A percentile compares a stretch with the other conserved stretches of the same genome.
phyloP scores from a whole-genome alignment of 2,888 invertebrate species.

The Plemyria rubiginata region DNA sequence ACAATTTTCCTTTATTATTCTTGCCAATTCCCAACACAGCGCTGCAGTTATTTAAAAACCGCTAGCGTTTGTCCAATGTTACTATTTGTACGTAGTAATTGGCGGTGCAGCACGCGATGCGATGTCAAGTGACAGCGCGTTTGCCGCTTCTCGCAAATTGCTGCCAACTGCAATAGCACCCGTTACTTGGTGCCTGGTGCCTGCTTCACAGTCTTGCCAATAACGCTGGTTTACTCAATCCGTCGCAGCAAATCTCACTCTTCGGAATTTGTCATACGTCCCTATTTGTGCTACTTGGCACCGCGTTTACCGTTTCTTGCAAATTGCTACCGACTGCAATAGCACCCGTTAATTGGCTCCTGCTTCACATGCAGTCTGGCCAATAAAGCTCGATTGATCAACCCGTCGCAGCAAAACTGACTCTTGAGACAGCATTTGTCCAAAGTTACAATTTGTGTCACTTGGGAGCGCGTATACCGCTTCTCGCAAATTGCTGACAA shows the following conservation, averaged over 20 bases:
- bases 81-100: slow-evolving; percentile 41
- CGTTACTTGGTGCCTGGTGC: slow-evolving; percentile 37
- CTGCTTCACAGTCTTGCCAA: slow-evolving; percentile 26
- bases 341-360: slow-evolving; percentile 36
- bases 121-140: slow-evolving; percentile 38
- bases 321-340: slow-evolving; percentile 43
- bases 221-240: background rate
- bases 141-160: slow-evolving; percentile 42
- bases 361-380: slow-evolving; percentile 27
- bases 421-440: no score
- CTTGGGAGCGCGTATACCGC: no score
- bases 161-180: slow-evolving; percentile 38
- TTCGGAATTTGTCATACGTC: no score
- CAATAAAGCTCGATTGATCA: background rate
- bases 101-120: slow-evolving; percentile 38
- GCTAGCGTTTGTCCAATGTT: slow-evolving; percentile 33
- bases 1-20: background rate
- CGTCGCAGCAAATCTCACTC: no score
- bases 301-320: slow-evolving; percentile 34
- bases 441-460: no score
- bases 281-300: no score
- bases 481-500: no score
- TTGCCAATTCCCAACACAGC: slow-evolving; percentile 7
- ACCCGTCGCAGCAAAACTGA: no score
- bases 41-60: slow-evolving; percentile 24